These are phyloP conservation scores for Melospiza melodia DNA, from an alignment of 2,113 vertebrate genomes.

Conservation along the genomic window DNA sequence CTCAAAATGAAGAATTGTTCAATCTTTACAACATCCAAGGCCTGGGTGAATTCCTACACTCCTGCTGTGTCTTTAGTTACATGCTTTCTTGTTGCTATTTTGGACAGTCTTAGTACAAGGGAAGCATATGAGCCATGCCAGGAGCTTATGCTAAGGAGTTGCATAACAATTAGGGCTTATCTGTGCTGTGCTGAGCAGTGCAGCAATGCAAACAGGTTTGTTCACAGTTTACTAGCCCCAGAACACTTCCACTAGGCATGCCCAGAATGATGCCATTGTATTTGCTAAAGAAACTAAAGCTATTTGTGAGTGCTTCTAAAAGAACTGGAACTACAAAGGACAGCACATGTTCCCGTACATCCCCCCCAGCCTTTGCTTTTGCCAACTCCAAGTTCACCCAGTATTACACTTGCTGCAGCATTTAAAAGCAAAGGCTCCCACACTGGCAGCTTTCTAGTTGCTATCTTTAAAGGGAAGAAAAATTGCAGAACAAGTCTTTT, in stretches of 20 bases:
- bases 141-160: constrained; percentile 82
- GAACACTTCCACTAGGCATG: constrained; percentile 75
- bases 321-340: constrained; percentile 58
- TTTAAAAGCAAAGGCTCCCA: constrained; percentile 43
- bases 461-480: constrained; percentile 24
- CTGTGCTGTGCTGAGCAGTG: constrained; percentile 66
- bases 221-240: constrained; percentile 75
- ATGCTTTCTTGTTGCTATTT: constrained; percentile 83
- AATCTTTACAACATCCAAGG: constrained; percentile 48
- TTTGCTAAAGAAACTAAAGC: constrained; percentile 72
- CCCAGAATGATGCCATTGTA: constrained; percentile 75
- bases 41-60: constrained; percentile 66
- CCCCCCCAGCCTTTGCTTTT: constrained; percentile 38
- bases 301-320: constrained; percentile 67
- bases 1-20: constrained; percentile 50
- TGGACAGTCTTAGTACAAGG: constrained; percentile 77
- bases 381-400: constrained; percentile 59
- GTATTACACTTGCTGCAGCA: not conserved
- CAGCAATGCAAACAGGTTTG: constrained; percentile 79
- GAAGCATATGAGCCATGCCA: constrained; percentile 75
- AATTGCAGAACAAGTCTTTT: constrained; percentile 28
- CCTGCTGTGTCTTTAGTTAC: constrained; percentile 75
- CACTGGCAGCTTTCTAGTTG: not conserved
- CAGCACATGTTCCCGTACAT: constrained; percentile 63
- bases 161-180: constrained; percentile 82